Evolutionary conservation across 2,888 invertebrate species (phyloP).

Genomic region (Euzetes globulus): DNA sequence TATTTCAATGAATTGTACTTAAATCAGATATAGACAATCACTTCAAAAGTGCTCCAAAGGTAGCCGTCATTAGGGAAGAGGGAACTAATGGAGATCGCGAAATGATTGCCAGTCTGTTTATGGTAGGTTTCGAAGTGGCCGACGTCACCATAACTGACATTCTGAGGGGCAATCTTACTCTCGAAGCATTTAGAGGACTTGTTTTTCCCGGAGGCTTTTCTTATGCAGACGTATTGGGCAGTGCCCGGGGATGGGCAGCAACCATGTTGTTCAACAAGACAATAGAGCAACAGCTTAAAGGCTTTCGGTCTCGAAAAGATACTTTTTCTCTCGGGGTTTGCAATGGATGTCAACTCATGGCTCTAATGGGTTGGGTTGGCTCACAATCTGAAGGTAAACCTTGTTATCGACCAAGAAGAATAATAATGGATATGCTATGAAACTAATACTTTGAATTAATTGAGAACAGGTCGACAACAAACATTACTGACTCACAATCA

Average conservation of each 20-base stretch:
- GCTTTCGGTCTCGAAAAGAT: constrained; percentile 61
- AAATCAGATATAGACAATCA: constrained; percentile 35
- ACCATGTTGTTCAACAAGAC: constrained; percentile 71
- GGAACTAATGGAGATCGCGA: constrained; percentile 95
- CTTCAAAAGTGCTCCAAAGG: constrained; percentile 51
- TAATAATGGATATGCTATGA: no score
- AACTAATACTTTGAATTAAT: not conserved
- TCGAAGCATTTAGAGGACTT: constrained; percentile 76
- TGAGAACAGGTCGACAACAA: constrained; percentile 37
- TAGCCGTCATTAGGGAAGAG: constrained; percentile 92
- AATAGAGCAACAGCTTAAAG: constrained; percentile 66
- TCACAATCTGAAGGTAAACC: constrained; percentile 26
- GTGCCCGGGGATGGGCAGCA: constrained; percentile 90
- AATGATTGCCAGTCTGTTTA: constrained; percentile 77
- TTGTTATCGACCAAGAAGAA: no score
- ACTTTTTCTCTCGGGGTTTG: constrained; percentile 97
- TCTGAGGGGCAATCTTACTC: constrained; percentile 47
- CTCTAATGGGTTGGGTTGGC: constrained; percentile 78
- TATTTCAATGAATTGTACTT: not conserved
- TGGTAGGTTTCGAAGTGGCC: constrained; percentile 79
- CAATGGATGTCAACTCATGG: constrained; percentile 96
- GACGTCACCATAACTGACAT: constrained; percentile 93
- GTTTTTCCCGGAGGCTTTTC: constrained; percentile 98
- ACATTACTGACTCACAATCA: constrained; percentile 72
- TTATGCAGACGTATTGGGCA: constrained; percentile 94